A percentile compares a stretch with the other conserved stretches of the same genome.
phyloP scores from a whole-genome alignment of 2,113 vertebrate species.

The Accipiter virgatus region DNA sequence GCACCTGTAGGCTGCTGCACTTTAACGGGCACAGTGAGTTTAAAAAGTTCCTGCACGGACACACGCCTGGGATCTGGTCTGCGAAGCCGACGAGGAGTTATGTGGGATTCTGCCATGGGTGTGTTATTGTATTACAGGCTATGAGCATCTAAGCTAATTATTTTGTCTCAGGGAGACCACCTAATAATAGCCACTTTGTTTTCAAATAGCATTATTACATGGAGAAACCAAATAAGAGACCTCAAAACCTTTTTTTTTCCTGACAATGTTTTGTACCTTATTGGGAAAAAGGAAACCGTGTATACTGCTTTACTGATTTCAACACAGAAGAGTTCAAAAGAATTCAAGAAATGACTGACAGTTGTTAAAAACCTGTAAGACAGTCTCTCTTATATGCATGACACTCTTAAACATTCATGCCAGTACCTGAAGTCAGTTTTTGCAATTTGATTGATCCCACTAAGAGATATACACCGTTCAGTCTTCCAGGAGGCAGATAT shows the following conservation, averaged over 20 bases:
- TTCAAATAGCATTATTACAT: not conserved
- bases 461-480: not conserved
- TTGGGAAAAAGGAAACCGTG: not conserved
- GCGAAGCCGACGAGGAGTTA: not conserved
- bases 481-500: not conserved
- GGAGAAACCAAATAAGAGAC: not conserved
- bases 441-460: not conserved
- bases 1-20: not conserved
- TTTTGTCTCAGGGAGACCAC: not conserved
- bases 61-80: not conserved
- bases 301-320: not conserved
- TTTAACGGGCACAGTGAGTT: not conserved
- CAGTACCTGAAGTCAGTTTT: not conserved
- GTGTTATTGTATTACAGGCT: not conserved
- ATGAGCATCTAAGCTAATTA: not conserved
- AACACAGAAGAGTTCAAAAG: not conserved
- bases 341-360: not conserved
- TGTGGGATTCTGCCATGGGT: not conserved
- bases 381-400: not conserved
- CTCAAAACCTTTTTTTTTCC: not conserved
- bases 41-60: not conserved
- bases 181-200: not conserved
- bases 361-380: not conserved
- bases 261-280: not conserved
- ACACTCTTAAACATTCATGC: not conserved